Evolutionary conservation across 2,888 invertebrate species (phyloP).

Genomic region (Hemaris fuciformis): DNA sequence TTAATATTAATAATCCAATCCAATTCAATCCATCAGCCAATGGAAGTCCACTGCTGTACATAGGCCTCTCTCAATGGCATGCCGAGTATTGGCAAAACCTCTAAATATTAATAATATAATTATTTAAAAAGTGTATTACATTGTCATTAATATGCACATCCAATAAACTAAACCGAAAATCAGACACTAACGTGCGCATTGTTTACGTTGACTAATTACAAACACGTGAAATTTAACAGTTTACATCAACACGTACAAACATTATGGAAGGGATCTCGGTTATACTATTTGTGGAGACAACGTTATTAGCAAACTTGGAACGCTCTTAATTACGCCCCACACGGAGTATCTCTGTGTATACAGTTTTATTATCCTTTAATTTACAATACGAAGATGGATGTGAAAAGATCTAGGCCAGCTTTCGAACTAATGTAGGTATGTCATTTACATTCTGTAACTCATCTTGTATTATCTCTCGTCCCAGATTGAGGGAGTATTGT

Average conservation of each 20-base stretch:
- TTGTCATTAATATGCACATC: neutral
- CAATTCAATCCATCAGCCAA: no score
- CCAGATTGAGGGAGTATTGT: neutral
- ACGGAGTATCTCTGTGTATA: neutral
- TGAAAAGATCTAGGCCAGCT: neutral
- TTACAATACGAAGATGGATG: neutral
- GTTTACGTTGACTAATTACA: conserved; percentile 27
- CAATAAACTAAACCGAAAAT: neutral
- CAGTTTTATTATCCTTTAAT: neutral
- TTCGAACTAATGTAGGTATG: neutral
- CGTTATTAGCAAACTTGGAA: conserved; percentile 11
- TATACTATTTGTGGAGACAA: conserved; percentile 11
- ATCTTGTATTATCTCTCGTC: neutral
- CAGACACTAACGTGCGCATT: conserved; percentile 21
- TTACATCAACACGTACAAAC: conserved; percentile 15
- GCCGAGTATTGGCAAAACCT: no score
- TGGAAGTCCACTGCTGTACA: no score
- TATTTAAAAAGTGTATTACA: no score
- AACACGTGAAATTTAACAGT: conserved; percentile 17
- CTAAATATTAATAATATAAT: no score
- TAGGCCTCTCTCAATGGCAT: no score
- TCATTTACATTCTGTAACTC: neutral
- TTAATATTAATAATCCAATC: no score
- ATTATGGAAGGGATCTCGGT: conserved; percentile 10
- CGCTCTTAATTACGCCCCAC: neutral